phyloP scores from a whole-genome alignment of 53 echinoderm and acorn worm genomes.

The Crossaster papposus region DNA sequence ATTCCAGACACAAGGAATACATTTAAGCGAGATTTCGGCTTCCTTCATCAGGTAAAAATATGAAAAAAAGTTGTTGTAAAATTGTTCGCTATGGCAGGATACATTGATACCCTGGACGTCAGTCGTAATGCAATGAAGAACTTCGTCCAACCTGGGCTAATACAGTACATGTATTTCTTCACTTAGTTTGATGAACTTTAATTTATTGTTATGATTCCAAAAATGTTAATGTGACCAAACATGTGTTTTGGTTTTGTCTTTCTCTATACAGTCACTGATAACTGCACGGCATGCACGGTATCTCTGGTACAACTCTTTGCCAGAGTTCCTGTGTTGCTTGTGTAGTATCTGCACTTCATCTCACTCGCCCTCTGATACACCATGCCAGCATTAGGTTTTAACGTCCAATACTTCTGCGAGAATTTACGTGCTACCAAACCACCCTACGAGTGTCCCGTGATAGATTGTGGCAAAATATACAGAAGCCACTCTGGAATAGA shows the following conservation, averaged over 20 bases:
- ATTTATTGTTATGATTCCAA: neutral
- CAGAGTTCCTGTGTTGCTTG: conserved; percentile 55
- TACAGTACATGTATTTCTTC: too few relatives aligned
- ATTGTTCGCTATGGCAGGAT: too few relatives aligned
- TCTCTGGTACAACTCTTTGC: conserved; percentile 46
- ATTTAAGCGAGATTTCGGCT: too few relatives aligned
- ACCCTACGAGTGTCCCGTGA: conserved; percentile 95
- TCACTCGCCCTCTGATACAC: conserved; percentile 33
- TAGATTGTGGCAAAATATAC: conserved; percentile 91
- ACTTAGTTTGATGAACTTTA: too few relatives aligned
- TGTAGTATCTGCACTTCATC: conserved; percentile 17
- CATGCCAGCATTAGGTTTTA: conserved; percentile 91
- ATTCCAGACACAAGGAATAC: too few relatives aligned
- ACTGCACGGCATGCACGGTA: conserved; percentile 61
- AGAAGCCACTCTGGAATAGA: conserved; percentile 90
- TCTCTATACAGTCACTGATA: conserved; percentile 9
- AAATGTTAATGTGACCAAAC: neutral
- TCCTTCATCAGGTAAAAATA: too few relatives aligned
- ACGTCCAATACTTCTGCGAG: conserved; percentile 93
- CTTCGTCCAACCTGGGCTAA: too few relatives aligned
- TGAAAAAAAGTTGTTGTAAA: too few relatives aligned
- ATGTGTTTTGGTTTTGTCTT: neutral
- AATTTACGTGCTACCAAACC: conserved; percentile 97
- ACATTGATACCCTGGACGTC: too few relatives aligned
- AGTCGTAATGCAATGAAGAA: too few relatives aligned